Evolutionary conservation across 2,888 invertebrate species (phyloP), one percentile per base, ranked within the genome.

Genomic region (Harmothoe impar): DNA sequence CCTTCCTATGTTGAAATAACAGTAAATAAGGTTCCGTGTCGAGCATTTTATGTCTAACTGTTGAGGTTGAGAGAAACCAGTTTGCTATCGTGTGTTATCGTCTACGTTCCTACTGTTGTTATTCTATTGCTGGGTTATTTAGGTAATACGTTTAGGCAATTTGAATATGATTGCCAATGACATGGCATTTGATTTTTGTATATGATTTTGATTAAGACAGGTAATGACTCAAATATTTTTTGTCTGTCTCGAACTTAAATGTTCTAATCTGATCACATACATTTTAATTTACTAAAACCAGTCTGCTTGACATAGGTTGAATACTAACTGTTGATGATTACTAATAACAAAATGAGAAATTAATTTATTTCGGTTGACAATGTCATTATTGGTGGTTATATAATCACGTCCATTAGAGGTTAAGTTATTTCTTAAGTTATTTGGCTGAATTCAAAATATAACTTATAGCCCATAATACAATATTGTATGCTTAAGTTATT

Each of bases 401-500:
- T 3, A 72, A 7, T 7, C 15, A 72, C 15, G 3, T 72, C 29
- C 29, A 72, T 72, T 72, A 25, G 25, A 72, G 72, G 25, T 15
- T 72, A 72, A 72, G 15, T 72, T 72, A 72, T 72, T 72, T n/a
- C 62, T 29, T 72, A 72, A 72, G 72, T 72, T 72, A 72, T 72
- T 72, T 72, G 72, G 29, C 72, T 72, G 72, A 72, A 72, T 72
- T 72, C 72, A 72, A 72, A n/a, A n/a, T 23, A 3, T 72, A 72
- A 72, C 72, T 72, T 72, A 72, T 72, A 72, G 15, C 25, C 3
- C 43, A 43, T 43, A 10, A 43, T 43, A 43, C 43, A 43, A 43
- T 72, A 72, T 72, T n/a, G 72, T 72, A 72, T 7, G 72, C 72
- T 72, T 72, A 72, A 72, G 72, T 72, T 72, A 72, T 72, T 72